Evolutionary conservation across 1,140 invertebrate genomes (phyloP), one percentile per base, ranked within the genome.

Genomic region (Cydia fagiglandana): DNA sequence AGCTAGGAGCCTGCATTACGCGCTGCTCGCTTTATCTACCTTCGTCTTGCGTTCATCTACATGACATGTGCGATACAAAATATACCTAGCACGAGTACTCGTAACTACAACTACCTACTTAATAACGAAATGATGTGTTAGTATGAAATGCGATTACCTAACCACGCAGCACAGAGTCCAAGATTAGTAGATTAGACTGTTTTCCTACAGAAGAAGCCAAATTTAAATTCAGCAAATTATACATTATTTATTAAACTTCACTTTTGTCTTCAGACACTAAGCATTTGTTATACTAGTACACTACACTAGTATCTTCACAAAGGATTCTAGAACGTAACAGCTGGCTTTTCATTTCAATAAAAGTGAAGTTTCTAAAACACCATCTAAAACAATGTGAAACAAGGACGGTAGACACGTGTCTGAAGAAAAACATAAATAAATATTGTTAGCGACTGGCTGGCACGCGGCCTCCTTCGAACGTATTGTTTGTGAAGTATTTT

Each of bases 261-360:
- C 81, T 82, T 81, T 82, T 77, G 77, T 84, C 75, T 84, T 80
- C 84, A 79, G 76, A 82, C 80, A 78, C 76, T 73, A 73, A 61
- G 76, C 80, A 83, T 81, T 75, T 81, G 73, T 77, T 78, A 81
- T 80, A 80, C 77, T 28, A n/a, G n/a, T n/a, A n/a, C n/a, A n/a
- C 80, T 79, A 77, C 64, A 81, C 78, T 84, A 75, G 78, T 79
- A 81, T 82, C 79, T 80, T 79, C 83, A 85, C 84, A 87, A 91
- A 84, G 79, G 83, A 86, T 89, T 89, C 81, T 87, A 79, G 84
- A 80, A 87, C 87, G 76, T 85, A 90, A 90, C 86, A 84, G 87
- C 4, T 53, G 84, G 87, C 12, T 53, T 85, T 78, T 82, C 13
- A 30, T 85, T 78, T 82, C 6, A 61, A 24, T 61, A 56, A 56